A percentile compares a stretch with the other conserved stretches of the same genome.
These are phyloP conservation scores for Ailurus styani DNA, from an alignment of 2,113 vertebrate genomes.

Conservation along the genomic window DNA sequence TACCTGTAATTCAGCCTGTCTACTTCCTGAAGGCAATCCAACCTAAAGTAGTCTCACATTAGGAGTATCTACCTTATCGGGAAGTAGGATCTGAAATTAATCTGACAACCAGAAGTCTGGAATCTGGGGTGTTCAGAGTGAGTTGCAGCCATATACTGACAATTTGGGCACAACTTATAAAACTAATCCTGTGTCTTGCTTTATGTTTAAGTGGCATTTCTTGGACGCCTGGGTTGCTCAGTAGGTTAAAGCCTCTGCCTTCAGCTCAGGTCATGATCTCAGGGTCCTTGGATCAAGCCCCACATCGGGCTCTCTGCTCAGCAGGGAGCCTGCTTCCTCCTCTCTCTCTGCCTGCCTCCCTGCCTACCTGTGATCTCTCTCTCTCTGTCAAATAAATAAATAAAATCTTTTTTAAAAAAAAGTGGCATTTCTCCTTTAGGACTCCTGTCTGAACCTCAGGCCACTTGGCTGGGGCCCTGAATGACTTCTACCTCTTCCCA, in stretches of 20 bases:
- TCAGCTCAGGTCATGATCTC: too few relatives aligned
- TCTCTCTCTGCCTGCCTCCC: too few relatives aligned
- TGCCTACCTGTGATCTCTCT: too few relatives aligned
- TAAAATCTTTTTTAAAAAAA: too few relatives aligned
- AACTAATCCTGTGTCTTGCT: background rate
- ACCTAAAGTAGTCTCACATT: background rate
- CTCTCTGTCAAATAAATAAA: too few relatives aligned
- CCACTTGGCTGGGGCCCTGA: background rate
- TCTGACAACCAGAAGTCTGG: background rate
- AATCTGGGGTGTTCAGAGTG: background rate
- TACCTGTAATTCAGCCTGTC: background rate
- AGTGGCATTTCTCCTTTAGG: background rate
- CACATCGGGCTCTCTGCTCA: too few relatives aligned
- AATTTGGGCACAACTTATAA: background rate
- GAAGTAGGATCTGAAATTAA: background rate
- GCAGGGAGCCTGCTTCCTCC: too few relatives aligned
- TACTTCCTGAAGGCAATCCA: background rate
- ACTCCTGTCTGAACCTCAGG: background rate
- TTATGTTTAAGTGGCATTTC: background rate
- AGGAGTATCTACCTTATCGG: background rate
- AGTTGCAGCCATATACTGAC: background rate
- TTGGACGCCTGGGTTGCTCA: too few relatives aligned
- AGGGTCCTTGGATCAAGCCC: too few relatives aligned
- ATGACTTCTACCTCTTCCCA: background rate
- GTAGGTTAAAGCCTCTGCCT: too few relatives aligned